Percentiles rank a stretch among this genome's conserved stretches.
phyloP scores from a whole-genome alignment of 2,888 invertebrate species.

The Ornithoptera alexandrae region DNA sequence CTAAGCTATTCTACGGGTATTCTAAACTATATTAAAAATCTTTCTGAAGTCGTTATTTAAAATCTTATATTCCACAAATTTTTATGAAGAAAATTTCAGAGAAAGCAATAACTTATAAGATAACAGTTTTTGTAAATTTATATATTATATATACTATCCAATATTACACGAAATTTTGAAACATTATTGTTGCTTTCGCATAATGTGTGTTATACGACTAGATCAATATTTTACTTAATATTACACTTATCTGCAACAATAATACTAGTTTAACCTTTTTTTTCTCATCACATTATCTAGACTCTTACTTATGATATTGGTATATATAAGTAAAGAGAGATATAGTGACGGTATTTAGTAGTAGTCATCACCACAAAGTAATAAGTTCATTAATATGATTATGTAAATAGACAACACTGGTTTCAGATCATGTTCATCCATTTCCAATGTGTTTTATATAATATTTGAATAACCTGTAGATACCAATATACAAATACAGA shows the following conservation, averaged over 20 bases:
- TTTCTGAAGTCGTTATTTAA: constrained; percentile 5
- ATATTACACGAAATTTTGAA: background rate
- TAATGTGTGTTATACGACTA: too few relatives aligned
- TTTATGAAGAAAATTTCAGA: constrained; percentile 11
- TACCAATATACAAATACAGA: too few relatives aligned
- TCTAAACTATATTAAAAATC: constrained; percentile 16
- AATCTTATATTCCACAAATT: constrained; percentile 12
- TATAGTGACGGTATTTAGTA: too few relatives aligned
- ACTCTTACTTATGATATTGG: background rate
- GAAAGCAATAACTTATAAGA: background rate
- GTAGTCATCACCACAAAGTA: too few relatives aligned
- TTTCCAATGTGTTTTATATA: too few relatives aligned
- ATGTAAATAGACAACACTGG: too few relatives aligned
- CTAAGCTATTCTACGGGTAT: background rate
- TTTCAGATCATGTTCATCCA: too few relatives aligned
- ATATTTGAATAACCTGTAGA: too few relatives aligned
- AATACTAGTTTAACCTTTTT: too few relatives aligned
- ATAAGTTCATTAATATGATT: too few relatives aligned
- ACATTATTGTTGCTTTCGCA: background rate
- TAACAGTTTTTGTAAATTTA: constrained; percentile 8
- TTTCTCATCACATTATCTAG: background rate
- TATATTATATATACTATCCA: constrained; percentile 4
- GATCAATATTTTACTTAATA: too few relatives aligned
- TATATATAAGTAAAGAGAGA: background rate
- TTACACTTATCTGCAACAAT: too few relatives aligned